These are phyloP conservation scores for Myzus persicae DNA, from an alignment of 1,140 invertebrate genomes.

Conservation along the genomic window DNA sequence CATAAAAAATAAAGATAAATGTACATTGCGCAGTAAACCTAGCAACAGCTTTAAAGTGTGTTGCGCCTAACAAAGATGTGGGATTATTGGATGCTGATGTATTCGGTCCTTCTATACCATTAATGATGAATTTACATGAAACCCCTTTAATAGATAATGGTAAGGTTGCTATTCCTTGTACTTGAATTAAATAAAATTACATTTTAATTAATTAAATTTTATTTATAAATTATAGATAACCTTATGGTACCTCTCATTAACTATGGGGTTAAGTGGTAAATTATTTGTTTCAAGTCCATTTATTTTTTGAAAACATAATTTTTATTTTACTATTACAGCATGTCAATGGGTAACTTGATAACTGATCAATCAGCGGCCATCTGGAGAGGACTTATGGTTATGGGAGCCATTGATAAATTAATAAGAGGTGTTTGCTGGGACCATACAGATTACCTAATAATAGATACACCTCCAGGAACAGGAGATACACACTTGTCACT, in stretches of 20 bases:
- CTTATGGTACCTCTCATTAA: slow-evolving; percentile 86
- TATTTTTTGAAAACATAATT: neutral
- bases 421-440: slow-evolving; percentile 84
- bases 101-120: slow-evolving; percentile 87
- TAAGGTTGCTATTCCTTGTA: slow-evolving; percentile 60
- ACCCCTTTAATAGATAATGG: slow-evolving; percentile 76
- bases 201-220: slow-evolving; percentile 9
- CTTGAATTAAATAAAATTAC: neutral
- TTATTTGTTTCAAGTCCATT: neutral
- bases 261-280: slow-evolving; percentile 90
- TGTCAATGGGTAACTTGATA: slow-evolving; percentile 92
- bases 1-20: neutral
- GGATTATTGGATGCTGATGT: slow-evolving; percentile 90
- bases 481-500: slow-evolving; percentile 90
- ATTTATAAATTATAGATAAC: slow-evolving; percentile 71
- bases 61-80: slow-evolving; percentile 73
- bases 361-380: slow-evolving; percentile 80
- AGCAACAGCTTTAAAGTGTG: slow-evolving; percentile 75
- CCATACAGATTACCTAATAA: slow-evolving; percentile 79
- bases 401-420: slow-evolving; percentile 88
- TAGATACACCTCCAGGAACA: slow-evolving; percentile 92
- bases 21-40: slow-evolving; percentile 74
- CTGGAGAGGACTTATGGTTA: slow-evolving; percentile 93
- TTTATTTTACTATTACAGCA: slow-evolving; percentile 67
- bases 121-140: slow-evolving; percentile 88